Conservation (phyloP, 2,888 invertebrate species). For the Apodemia hepburni region DNA sequence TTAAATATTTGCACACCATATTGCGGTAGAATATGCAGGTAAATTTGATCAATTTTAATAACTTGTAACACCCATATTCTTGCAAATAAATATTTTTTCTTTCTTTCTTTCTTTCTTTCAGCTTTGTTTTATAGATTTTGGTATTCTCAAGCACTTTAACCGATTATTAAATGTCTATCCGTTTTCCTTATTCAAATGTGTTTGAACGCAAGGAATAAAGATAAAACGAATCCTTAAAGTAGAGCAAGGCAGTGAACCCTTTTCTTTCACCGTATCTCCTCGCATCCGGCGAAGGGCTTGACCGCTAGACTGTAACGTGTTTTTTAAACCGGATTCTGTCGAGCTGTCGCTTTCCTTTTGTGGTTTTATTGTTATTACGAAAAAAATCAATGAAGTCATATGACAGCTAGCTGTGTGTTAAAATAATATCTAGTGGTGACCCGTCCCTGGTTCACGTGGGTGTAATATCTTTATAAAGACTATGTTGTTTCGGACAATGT, state of each 20-base stretch:
- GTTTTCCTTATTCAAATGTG: background rate
- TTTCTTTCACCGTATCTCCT: slow-evolving; percentile 14
- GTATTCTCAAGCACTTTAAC: background rate
- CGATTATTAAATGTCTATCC: background rate
- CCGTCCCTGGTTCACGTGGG: background rate
- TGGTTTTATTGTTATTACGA: background rate
- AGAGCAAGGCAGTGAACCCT: slow-evolving; percentile 11
- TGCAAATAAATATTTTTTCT: too few relatives aligned
- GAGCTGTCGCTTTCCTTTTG: slow-evolving; percentile 40
- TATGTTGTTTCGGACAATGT: too few relatives aligned
- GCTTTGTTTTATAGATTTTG: too few relatives aligned
- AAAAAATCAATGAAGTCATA: background rate
- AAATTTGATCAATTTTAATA: too few relatives aligned
- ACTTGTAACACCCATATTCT: too few relatives aligned
- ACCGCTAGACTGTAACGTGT: slow-evolving; percentile 41
- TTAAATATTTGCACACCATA: too few relatives aligned
- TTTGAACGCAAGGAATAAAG: background rate
- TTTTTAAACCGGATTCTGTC: slow-evolving; percentile 55
- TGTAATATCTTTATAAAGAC: background rate
- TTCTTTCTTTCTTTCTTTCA: too few relatives aligned
- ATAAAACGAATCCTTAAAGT: slow-evolving; percentile 5
- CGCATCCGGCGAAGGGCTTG: slow-evolving; percentile 20
- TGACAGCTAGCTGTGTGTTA: background rate
- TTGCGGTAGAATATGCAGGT: too few relatives aligned
- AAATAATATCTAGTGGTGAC: background rate